Evolutionary conservation across 2,888 invertebrate species (phyloP).

Genomic region (Cheiracanthium punctorium): DNA sequence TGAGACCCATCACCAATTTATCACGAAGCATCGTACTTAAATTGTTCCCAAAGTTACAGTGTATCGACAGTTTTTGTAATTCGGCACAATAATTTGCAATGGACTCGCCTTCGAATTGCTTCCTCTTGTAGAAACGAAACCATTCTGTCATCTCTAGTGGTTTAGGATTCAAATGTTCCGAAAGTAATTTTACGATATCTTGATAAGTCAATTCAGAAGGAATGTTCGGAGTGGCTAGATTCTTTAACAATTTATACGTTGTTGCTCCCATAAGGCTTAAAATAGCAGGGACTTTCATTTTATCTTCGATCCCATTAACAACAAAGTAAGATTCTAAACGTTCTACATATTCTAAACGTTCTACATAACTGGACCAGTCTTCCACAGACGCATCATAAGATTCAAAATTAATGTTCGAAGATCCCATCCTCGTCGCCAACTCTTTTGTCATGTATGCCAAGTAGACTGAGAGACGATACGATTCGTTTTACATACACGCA

Average conservation of each 20-base stretch:
- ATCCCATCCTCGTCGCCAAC: constrained; percentile 43
- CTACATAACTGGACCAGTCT: too few relatives aligned
- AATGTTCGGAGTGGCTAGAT: constrained; percentile 38
- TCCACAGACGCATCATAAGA: constrained; percentile 46
- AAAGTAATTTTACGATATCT: constrained; percentile 41
- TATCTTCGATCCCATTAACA: constrained; percentile 38
- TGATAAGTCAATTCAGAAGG: constrained; percentile 38
- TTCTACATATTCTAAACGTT: too few relatives aligned
- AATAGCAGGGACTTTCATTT: constrained; percentile 37
- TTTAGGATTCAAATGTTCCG: constrained; percentile 41
- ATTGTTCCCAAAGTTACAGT: constrained; percentile 46
- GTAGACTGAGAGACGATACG: constrained; percentile 41
- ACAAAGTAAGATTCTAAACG: constrained; percentile 40
- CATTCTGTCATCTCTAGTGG: constrained; percentile 38
- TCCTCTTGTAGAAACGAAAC: too few relatives aligned
- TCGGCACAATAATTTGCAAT: constrained; percentile 43
- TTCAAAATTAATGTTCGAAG: constrained; percentile 48
- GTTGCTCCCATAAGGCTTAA: constrained; percentile 38
- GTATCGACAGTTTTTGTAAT: constrained; percentile 45
- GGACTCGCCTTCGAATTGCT: constrained; percentile 42
- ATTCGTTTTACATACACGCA: too few relatives aligned
- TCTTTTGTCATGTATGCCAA: constrained; percentile 36
- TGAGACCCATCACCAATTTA: constrained; percentile 47
- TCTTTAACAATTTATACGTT: constrained; percentile 39
- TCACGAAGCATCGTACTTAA: constrained; percentile 47